Base-by-base conservation (phyloP, 1,140 invertebrate genomes). In the Drosophila truncata region DNA sequence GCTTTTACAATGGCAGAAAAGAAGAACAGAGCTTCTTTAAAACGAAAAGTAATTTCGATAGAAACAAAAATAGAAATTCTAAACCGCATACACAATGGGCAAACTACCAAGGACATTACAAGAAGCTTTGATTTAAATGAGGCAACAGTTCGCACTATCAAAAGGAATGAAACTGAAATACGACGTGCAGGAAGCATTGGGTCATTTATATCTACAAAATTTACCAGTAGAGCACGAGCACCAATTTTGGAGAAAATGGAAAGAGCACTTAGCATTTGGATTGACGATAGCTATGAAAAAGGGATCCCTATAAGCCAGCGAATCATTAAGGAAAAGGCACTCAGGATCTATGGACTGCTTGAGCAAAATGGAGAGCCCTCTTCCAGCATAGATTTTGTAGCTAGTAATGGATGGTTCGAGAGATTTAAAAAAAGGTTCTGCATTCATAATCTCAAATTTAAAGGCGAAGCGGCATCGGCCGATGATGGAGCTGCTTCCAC, bases 221-320 rank as follows among this genome's bases (percentile, higher is more conserved):
- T 54, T 57, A 44, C 49, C 37, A 57, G 7, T 44, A 66, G 63
- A 66, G 13, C 37, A 47, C 44, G 52, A 39, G 33, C 65, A 67
- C 37, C 61, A 33, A 61, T 59, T 60, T 69, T 72, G 13, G 62
- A 72, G 46, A 72, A 64, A 55, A 65, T 65, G 25, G 61, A 72
- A 65, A 65, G 57, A 63, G 78, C 76, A 41, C 60, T 82, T 44
- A 77, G 62, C 61, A 75, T 85, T 60, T 81, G 80, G 78, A 69
- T 87, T 69, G 78, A 83, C 74, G 74, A 87, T 47, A 59, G 69
- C 55, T 79, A 79, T 54, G 54, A 78, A 65, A 80, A 65, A 80
- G 77, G 65, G 23, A 67, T 82, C 37, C 14, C 72, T 67, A 65
- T 82, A 50, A 74, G 60, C 58, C 71, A 63, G 77, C 69, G 59